These are phyloP conservation scores for Goniozus legneri DNA, from an alignment of 1,140 invertebrate species.

Conservation along the genomic window DNA sequence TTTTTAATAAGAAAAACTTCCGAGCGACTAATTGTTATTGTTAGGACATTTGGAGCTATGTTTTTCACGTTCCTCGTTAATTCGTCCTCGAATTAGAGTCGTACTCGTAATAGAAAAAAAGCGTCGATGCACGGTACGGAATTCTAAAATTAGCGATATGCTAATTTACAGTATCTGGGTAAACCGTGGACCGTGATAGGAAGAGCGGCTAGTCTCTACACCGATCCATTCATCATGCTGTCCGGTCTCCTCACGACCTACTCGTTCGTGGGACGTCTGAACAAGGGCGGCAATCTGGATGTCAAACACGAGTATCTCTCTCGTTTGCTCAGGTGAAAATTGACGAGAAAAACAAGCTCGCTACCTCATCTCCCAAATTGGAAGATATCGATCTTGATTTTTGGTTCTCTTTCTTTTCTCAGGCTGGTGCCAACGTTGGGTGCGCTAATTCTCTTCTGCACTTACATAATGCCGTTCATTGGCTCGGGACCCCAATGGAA, in stretches of 20 bases:
- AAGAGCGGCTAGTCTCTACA: slow-evolving; percentile 71
- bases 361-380: slow-evolving; percentile 1
- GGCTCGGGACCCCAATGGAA: slow-evolving; percentile 67
- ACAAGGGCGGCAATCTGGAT: slow-evolving; percentile 57
- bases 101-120: neutral
- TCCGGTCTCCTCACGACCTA: slow-evolving; percentile 69
- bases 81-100: neutral
- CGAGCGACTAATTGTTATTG: too few species aligned
- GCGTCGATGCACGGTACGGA: too few species aligned
- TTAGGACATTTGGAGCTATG: too few species aligned
- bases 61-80: neutral
- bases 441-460: slow-evolving; percentile 64
- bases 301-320: slow-evolving; percentile 60
- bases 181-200: slow-evolving; percentile 70
- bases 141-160: neutral
- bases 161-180: slow-evolving; percentile 56
- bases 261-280: slow-evolving; percentile 61
- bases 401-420: slow-evolving; percentile 16
- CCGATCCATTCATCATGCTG: slow-evolving; percentile 74
- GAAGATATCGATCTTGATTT: too few species aligned
- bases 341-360: neutral
- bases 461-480: slow-evolving; percentile 59
- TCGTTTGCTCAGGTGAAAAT: slow-evolving; percentile 58
- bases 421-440: slow-evolving; percentile 62
- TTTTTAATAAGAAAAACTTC: too few species aligned